Percentiles rank a stretch among this genome's conserved stretches.
phyloP scores from a whole-genome alignment of 1,140 invertebrate species.

The Drosophila cardini region DNA sequence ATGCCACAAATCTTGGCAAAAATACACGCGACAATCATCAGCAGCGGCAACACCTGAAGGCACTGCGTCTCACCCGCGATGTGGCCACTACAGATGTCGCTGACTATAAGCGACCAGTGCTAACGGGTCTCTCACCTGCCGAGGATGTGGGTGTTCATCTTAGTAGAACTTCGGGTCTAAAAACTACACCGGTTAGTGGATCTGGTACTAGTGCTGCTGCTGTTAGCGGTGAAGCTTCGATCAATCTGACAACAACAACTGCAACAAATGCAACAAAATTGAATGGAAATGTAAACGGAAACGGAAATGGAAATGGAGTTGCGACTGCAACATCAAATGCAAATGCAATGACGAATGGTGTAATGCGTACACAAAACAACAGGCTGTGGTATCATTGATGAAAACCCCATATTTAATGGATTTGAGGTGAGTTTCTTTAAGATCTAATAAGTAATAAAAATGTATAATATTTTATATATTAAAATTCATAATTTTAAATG shows the following conservation, averaged over 20 bases:
- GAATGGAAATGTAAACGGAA: slow-evolving; percentile 34
- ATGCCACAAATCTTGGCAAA: slow-evolving; percentile 44
- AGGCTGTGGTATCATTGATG: slow-evolving; percentile 85
- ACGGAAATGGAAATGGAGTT: slow-evolving; percentile 31
- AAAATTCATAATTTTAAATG: too few relatives aligned
- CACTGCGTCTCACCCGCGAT: slow-evolving; percentile 63
- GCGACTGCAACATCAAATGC: slow-evolving; percentile 37
- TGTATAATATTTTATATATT: too few relatives aligned
- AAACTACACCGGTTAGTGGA: not conserved
- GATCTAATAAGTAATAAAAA: not conserved
- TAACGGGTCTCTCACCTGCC: slow-evolving; percentile 42
- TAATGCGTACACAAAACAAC: slow-evolving; percentile 74
- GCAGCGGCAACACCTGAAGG: slow-evolving; percentile 68
- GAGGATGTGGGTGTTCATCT: slow-evolving; percentile 64
- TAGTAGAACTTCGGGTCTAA: slow-evolving; percentile 35
- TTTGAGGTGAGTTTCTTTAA: slow-evolving; percentile 70
- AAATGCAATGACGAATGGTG: slow-evolving; percentile 53
- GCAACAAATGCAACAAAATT: slow-evolving; percentile 53
- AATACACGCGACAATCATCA: slow-evolving; percentile 66
- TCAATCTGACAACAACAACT: slow-evolving; percentile 41
- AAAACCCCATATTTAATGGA: slow-evolving; percentile 80
- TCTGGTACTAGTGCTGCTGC: slow-evolving; percentile 23
- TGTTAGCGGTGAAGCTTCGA: slow-evolving; percentile 60
- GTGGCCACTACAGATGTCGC: slow-evolving; percentile 20
- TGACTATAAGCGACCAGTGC: slow-evolving; percentile 56